A percentile compares a stretch with the other conserved stretches of the same genome.
Conservation (phyloP, 2,888 invertebrate species). For the Amaurobius ferox region DNA sequence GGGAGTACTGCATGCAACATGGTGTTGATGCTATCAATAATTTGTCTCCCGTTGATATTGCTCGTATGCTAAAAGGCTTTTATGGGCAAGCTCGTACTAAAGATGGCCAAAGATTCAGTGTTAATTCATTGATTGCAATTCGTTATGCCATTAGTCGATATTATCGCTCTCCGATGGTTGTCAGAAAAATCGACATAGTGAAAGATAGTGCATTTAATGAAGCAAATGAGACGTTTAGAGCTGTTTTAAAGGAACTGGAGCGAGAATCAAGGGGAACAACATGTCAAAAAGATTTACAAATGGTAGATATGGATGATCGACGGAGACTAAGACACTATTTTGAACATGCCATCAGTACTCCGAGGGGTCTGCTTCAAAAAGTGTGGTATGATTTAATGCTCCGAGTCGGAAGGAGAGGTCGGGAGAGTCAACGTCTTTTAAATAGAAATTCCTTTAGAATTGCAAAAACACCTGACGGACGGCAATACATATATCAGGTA, state of each 20-base stretch:
- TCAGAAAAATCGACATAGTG: conserved; percentile 73
- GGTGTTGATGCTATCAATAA: conserved; percentile 71
- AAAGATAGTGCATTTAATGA: conserved; percentile 72
- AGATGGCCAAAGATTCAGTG: conserved; percentile 73
- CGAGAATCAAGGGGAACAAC: conserved; percentile 60
- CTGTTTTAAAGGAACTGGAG: conserved; percentile 68
- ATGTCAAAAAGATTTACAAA: conserved; percentile 66
- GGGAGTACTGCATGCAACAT: conserved; percentile 71
- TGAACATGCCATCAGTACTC: conserved; percentile 72
- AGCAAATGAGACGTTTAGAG: conserved; percentile 72
- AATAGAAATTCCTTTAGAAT: conserved; percentile 68
- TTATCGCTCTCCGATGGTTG: conserved; percentile 71
- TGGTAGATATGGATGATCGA: conserved; percentile 72
- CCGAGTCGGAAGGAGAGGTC: conserved; percentile 67
- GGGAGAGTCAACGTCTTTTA: conserved; percentile 67
- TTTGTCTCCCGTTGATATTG: conserved; percentile 69
- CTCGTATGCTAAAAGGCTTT: conserved; percentile 72
- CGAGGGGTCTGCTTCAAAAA: conserved; percentile 72
- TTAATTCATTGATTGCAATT: conserved; percentile 73
- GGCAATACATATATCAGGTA: conserved; percentile 72
- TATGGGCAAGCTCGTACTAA: conserved; percentile 73
- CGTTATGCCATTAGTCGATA: conserved; percentile 73
- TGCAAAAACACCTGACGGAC: conserved; percentile 61
- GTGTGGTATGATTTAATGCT: conserved; percentile 73
- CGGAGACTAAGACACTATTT: conserved; percentile 71